Conservation (phyloP, 2,797 vertebrate genomes). For the Nannoperca australis region DNA sequence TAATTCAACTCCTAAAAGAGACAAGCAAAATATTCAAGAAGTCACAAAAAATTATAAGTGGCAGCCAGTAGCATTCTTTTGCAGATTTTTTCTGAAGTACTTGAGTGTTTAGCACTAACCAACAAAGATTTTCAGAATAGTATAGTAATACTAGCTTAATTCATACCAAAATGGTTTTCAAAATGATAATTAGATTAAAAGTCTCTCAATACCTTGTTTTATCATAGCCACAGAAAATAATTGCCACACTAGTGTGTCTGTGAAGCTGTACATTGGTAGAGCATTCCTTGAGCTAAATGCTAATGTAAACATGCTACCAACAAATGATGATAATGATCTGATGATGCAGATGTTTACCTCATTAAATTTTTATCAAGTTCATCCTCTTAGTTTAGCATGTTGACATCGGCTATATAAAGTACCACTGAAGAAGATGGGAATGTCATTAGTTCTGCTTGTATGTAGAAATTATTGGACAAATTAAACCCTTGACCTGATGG, state of each 20-base stretch:
- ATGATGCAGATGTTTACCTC: background rate
- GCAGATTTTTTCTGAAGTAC: background rate
- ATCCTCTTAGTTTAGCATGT: background rate
- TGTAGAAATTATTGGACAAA: background rate
- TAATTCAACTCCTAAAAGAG: constrained; percentile 50
- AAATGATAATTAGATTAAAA: background rate
- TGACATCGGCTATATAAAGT: background rate
- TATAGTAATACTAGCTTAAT: background rate
- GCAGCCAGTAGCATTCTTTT: background rate
- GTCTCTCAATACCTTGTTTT: background rate
- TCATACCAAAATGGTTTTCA: background rate
- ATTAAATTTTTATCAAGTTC: background rate
- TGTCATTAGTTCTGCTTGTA: background rate
- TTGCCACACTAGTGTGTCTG: background rate
- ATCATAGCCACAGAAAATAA: background rate
- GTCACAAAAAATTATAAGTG: constrained; percentile 13
- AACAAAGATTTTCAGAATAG: background rate
- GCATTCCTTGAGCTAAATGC: background rate
- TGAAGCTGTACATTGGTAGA: background rate
- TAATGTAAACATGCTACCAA: background rate
- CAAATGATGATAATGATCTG: background rate
- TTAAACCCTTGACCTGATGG: too few species aligned
- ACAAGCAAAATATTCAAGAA: constrained; percentile 27
- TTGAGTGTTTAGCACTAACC: too few species aligned
- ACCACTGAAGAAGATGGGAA: background rate